phyloP scores from a whole-genome alignment of 2,888 invertebrate genomes.

The Drosophila mettleri region DNA sequence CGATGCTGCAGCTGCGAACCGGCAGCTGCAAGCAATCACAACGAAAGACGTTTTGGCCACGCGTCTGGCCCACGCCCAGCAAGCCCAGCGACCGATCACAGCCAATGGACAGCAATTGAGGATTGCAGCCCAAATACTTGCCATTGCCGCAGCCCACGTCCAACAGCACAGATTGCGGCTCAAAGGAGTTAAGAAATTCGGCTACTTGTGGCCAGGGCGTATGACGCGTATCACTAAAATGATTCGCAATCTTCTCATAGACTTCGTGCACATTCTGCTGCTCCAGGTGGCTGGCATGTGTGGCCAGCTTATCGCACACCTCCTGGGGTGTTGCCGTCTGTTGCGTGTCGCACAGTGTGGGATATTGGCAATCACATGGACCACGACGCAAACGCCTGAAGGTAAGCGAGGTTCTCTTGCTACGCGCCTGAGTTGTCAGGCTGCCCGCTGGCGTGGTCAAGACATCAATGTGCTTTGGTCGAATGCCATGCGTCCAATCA shows the following conservation, averaged over 20 bases:
- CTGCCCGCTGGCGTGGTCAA: conserved; percentile 86
- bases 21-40: conserved; percentile 92
- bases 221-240: conserved; percentile 97
- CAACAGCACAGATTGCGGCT: conserved; percentile 89
- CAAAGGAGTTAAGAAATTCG: conserved; percentile 90
- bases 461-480: conserved; percentile 92
- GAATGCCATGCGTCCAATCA: conserved; percentile 95
- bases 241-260: conserved; percentile 96
- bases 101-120: conserved; percentile 87
- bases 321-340: conserved; percentile 40
- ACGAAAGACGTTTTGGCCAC: conserved; percentile 89
- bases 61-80: conserved; percentile 87
- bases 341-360: conserved; percentile 89
- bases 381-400: conserved; percentile 88
- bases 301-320: conserved; percentile 77
- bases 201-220: conserved; percentile 97
- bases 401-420: conserved; percentile 92
- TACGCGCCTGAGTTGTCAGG: conserved; percentile 86
- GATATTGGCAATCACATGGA: conserved; percentile 89
- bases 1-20: conserved; percentile 88
- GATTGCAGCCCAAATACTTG: conserved; percentile 91
- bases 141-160: conserved; percentile 99
- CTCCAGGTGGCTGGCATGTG: conserved; percentile 88
- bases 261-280: conserved; percentile 92
- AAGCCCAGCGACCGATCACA: conserved; percentile 92